phyloP scores from a whole-genome alignment of 2,113 vertebrate genomes.

The Turnix velox region DNA sequence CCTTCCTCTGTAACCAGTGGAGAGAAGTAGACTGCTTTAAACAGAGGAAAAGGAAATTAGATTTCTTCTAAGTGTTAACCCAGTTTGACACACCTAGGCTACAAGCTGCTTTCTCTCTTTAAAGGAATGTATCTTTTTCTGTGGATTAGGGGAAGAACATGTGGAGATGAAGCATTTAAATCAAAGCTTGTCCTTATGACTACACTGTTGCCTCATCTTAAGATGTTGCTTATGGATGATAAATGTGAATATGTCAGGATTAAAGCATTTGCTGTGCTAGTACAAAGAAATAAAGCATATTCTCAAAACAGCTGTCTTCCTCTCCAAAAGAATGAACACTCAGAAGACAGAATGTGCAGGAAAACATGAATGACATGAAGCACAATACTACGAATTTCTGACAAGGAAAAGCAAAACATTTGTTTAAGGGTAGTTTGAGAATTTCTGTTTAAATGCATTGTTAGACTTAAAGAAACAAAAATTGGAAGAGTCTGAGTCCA shows the following conservation, averaged over 20 bases:
- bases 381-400: background rate
- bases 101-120: background rate
- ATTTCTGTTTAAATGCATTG: background rate
- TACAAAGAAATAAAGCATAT: background rate
- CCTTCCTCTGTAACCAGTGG: background rate
- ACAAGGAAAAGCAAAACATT: background rate
- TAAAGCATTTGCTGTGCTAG: background rate
- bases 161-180: background rate
- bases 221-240: background rate
- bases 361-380: background rate
- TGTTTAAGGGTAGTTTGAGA: background rate
- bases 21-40: background rate
- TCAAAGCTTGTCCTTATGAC: background rate
- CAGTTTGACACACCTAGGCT: background rate
- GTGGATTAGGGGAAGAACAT: background rate
- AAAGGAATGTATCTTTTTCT: background rate
- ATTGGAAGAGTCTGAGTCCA: background rate
- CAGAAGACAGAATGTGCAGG: background rate
- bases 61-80: background rate
- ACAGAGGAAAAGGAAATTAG: background rate
- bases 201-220: background rate
- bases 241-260: background rate
- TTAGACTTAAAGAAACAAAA: background rate
- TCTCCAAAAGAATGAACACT: background rate
- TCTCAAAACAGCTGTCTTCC: background rate